phyloP scores from a whole-genome alignment of 1,140 invertebrate genomes.

The Hetaerina americana region DNA sequence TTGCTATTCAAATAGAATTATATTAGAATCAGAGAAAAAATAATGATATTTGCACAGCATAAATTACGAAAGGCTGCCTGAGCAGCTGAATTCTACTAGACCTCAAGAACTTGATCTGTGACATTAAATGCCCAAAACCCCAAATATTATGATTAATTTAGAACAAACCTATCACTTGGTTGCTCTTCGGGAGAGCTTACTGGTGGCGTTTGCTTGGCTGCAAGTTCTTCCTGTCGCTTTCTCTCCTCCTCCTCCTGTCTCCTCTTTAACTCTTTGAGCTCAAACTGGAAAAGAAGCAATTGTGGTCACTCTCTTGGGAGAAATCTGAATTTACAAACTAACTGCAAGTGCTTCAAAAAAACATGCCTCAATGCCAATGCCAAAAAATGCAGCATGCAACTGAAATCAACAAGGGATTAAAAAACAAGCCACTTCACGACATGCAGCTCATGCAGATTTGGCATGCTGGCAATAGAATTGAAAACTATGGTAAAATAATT shows the following conservation, averaged over 20 bases:
- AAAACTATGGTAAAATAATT: too few relatives aligned
- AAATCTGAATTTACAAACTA: too few relatives aligned
- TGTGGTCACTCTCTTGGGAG: background rate
- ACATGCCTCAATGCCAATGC: background rate
- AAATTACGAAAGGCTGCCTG: too few relatives aligned
- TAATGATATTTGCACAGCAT: too few relatives aligned
- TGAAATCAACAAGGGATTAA: background rate
- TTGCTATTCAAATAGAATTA: too few relatives aligned
- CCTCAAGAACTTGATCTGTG: too few relatives aligned
- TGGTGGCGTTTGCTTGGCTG: constrained; percentile 43
- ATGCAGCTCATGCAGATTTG: too few relatives aligned
- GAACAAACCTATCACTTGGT: constrained; percentile 34
- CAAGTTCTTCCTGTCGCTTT: constrained; percentile 57
- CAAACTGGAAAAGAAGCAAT: constrained; percentile 56
- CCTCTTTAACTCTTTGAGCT: constrained; percentile 90
- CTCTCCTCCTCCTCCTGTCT: constrained; percentile 65
- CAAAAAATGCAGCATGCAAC: background rate
- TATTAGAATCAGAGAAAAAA: too few relatives aligned
- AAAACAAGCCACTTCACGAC: too few relatives aligned
- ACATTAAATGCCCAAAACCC: too few relatives aligned
- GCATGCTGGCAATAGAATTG: too few relatives aligned
- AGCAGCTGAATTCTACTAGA: too few relatives aligned
- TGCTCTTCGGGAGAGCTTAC: constrained; percentile 41
- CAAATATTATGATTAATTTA: constrained; percentile 5
- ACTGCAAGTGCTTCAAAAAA: background rate